A percentile compares a stretch with the other conserved stretches of the same genome.
Conservation (phyloP, 2,113 vertebrate genomes). For the Tricholaema leucomelas region DNA sequence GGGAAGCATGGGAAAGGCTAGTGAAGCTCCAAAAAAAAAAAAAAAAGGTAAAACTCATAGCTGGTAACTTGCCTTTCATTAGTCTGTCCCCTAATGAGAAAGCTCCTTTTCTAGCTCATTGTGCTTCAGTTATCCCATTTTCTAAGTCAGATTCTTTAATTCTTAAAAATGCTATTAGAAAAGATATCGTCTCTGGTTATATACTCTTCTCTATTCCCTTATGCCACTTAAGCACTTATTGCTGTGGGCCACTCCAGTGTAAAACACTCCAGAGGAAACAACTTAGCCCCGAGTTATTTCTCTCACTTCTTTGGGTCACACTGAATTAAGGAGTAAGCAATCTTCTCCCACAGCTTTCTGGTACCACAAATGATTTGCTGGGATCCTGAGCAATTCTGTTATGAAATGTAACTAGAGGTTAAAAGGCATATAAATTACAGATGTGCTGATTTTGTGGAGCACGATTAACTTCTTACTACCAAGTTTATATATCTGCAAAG, state of each 20-base stretch:
- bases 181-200: constrained; percentile 69
- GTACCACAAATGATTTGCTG: constrained; percentile 63
- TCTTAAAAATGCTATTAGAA: constrained; percentile 76
- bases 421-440: constrained; percentile 62
- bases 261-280: constrained; percentile 71
- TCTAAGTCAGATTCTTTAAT: constrained; percentile 67
- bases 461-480: constrained; percentile 5
- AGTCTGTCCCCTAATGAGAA: constrained; percentile 60
- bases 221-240: constrained; percentile 77
- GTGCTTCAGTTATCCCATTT: constrained; percentile 70
- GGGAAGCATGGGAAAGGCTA: background rate
- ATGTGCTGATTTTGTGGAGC: constrained; percentile 44
- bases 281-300: constrained; percentile 71
- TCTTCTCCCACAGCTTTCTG: constrained; percentile 63
- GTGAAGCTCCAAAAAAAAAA: background rate
- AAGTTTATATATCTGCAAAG: constrained; percentile 13
- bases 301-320: constrained; percentile 69
- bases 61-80: constrained; percentile 15
- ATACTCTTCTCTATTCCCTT: constrained; percentile 68
- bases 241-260: constrained; percentile 66
- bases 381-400: constrained; percentile 37
- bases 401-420: constrained; percentile 51
- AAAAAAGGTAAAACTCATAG: background rate
- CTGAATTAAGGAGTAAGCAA: constrained; percentile 65
- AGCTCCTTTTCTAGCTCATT: constrained; percentile 70